Conservation (phyloP, 2,113 vertebrate genomes). For the Eurystomus gularis region DNA sequence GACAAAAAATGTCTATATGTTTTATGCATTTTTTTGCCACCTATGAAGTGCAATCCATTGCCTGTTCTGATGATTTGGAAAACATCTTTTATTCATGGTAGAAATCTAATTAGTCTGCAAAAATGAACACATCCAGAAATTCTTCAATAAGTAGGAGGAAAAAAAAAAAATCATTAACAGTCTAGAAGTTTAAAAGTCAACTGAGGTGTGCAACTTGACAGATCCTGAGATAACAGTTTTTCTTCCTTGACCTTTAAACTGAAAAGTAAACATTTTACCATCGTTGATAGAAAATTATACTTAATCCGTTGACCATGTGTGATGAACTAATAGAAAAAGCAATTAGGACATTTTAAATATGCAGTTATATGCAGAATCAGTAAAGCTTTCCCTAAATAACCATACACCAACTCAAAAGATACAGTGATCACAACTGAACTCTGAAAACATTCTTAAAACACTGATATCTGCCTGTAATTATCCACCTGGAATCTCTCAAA, state of each 20-base stretch:
- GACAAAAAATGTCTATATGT: accelerated
- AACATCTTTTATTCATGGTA: not conserved
- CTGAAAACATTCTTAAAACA: not conserved
- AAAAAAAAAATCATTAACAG: not conserved
- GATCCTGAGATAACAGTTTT: not conserved
- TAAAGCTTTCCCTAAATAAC: not conserved
- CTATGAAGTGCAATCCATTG: not conserved
- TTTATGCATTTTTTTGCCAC: not conserved
- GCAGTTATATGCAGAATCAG: not conserved
- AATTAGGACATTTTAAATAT: not conserved
- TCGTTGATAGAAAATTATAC: not conserved
- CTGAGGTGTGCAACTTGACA: not conserved
- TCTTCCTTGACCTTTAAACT: not conserved
- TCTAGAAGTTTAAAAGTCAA: not conserved
- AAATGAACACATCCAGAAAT: not conserved
- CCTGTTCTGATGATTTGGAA: not conserved
- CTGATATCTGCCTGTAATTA: not conserved
- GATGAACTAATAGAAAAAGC: not conserved
- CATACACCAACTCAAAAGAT: not conserved
- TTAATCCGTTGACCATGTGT: not conserved
- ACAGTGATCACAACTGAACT: not conserved
- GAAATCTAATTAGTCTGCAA: not conserved
- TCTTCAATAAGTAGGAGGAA: not conserved
- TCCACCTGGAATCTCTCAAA: not conserved
- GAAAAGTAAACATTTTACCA: not conserved